These are phyloP conservation scores for Caenorhabditis parvicauda DNA, from an alignment of 2,888 invertebrate species.

Conservation along the genomic window DNA sequence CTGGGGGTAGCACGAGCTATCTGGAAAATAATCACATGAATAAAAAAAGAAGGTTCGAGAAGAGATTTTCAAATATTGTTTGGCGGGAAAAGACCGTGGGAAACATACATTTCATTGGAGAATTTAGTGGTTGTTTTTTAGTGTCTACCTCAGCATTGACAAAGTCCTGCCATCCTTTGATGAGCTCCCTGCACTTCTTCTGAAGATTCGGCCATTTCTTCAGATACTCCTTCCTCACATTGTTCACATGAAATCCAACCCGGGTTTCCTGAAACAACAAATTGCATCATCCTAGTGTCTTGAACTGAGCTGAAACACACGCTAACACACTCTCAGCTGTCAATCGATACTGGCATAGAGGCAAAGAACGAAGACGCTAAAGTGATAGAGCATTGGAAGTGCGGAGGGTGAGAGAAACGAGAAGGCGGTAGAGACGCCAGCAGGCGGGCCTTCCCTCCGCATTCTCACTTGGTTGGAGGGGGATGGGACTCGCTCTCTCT, in stretches of 20 bases:
- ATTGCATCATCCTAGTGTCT: too few relatives aligned
- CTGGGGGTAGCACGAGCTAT: conserved; percentile 23
- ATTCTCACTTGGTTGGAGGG: conserved; percentile 23
- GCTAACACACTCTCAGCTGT: too few relatives aligned
- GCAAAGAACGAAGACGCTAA: too few relatives aligned
- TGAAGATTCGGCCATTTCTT: conserved; percentile 46
- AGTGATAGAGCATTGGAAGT: conserved; percentile 7
- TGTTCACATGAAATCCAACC: conserved; percentile 52
- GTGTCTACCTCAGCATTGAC: conserved; percentile 28
- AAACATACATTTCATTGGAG: not conserved
- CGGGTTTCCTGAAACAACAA: conserved; percentile 50
- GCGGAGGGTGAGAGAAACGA: conserved; percentile 5
- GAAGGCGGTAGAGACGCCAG: conserved; percentile 16
- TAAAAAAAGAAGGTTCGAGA: not conserved
- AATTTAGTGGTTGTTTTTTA: not conserved
- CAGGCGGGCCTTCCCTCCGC: conserved; percentile 5
- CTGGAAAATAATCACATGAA: conserved; percentile 3
- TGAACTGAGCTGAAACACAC: too few relatives aligned
- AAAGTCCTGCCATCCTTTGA: conserved; percentile 53
- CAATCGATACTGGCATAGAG: too few relatives aligned
- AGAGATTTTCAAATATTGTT: not conserved
- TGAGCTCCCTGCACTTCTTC: conserved; percentile 48
- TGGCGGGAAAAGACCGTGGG: not conserved
- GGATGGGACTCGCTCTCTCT: conserved; percentile 9
- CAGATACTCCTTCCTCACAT: conserved; percentile 43